Base-by-base conservation (phyloP, 1,140 invertebrate genomes). In the Saccostrea glomerata region DNA sequence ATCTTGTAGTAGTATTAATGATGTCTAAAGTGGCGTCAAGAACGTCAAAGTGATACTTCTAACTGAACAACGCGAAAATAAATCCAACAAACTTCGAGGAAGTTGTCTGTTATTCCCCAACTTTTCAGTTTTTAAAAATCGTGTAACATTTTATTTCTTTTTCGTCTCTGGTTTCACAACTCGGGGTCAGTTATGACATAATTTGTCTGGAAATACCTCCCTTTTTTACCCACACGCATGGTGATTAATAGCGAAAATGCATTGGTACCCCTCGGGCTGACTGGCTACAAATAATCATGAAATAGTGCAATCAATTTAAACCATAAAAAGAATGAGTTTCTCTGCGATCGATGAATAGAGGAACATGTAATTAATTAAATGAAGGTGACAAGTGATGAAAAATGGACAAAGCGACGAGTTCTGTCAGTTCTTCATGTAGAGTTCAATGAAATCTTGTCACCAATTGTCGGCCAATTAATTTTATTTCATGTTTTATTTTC, bases 401-500 rank as follows among this genome's bases (percentile, higher is more conserved):
- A 25, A 77, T 77, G 70, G 70, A 30, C 25, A 11, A 30, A 77
- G 30, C 9, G 25, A 77, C 25, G 13, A 13, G 25, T 30, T 36
- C 25, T 36, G 70, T 11, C 70, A 77, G 25, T 25, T 77, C 23
- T 77, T 30, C 30, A 77, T 77, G 5, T 25, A 30, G 15, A 77
- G 25, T 77, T 77, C 70, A 77, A 77, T 77, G 11, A 77, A 25
- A 77, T 77, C 23, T 77, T 77, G 70, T 77, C 30, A 77, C 30
- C 30, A 77, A 11, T 77, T 11, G 25, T 15, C 15, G 9, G 12
- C 70, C 25, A 25, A 77, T 77, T 77, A 77, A 77, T 30, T 77
- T 63, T 77, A 73, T 23, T 73, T 6, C 70, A 77, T 77, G 70
- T 77, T 77, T 77, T 77, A 77, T 77, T 77, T 77, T 40, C 70